A percentile compares a stretch with the other conserved stretches of the same genome.
Evolutionary conservation across 2,113 vertebrate species (phyloP).

Genomic region (Aegypius monachus): DNA sequence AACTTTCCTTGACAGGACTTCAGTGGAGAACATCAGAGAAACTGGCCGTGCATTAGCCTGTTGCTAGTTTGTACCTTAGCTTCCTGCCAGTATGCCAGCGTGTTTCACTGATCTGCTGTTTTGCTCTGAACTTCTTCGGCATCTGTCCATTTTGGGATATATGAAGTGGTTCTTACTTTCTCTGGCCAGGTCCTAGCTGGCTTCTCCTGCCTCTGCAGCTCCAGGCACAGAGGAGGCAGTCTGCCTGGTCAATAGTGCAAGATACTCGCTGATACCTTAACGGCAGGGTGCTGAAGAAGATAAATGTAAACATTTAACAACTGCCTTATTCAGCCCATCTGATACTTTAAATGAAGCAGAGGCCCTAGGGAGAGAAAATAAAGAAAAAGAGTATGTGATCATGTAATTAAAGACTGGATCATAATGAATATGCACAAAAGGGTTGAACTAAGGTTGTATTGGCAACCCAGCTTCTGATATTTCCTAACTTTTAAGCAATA

Average conservation of each 20-base stretch:
- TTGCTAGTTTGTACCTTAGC: not conserved
- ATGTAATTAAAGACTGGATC: constrained; percentile 14
- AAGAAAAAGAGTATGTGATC: not conserved
- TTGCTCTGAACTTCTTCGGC: not conserved
- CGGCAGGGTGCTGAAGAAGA: not conserved
- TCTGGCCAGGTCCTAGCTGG: not conserved
- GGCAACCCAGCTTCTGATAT: not conserved
- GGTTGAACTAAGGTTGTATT: constrained; percentile 30
- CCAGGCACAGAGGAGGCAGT: not conserved
- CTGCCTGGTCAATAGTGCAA: not conserved
- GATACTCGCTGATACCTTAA: not conserved
- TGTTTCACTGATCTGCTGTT: not conserved
- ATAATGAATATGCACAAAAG: not conserved
- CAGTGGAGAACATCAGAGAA: not conserved
- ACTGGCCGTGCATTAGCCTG: accelerated
- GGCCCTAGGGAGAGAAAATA: not conserved
- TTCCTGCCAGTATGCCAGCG: not conserved
- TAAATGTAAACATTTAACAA: constrained; percentile 7
- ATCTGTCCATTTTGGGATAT: not conserved
- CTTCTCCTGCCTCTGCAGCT: not conserved
- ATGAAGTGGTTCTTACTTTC: not conserved
- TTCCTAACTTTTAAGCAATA: constrained; percentile 25
- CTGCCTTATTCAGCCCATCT: not conserved
- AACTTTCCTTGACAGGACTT: not conserved
- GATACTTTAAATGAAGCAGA: not conserved